A percentile compares a stretch with the other conserved stretches of the same genome.
Conservation (phyloP, 2,797 vertebrate species). For the Platalea minor region DNA sequence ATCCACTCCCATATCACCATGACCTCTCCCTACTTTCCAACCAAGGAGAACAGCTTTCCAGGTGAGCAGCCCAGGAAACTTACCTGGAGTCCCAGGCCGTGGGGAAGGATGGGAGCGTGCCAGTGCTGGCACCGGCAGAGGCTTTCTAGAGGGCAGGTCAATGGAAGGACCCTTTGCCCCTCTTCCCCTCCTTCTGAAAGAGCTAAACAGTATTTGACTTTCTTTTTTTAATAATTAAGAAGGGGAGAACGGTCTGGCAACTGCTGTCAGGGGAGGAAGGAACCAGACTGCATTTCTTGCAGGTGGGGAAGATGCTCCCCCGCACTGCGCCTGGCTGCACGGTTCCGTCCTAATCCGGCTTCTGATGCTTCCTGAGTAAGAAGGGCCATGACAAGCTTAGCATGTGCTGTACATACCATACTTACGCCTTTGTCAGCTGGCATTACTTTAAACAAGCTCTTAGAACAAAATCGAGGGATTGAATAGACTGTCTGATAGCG, state of each 20-base stretch:
- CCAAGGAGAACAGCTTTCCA: not conserved
- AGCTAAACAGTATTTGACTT: not conserved
- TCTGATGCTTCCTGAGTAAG: slow-evolving; percentile 58
- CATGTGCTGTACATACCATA: not conserved
- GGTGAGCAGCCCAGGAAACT: not conserved
- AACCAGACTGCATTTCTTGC: not conserved
- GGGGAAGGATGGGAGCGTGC: not conserved
- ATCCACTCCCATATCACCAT: fast-evolving
- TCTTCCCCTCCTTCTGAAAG: not conserved
- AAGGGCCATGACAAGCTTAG: not conserved
- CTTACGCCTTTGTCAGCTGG: slow-evolving; percentile 38
- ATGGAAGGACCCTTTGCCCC: not conserved
- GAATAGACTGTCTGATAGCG: not conserved
- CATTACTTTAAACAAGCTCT: slow-evolving; percentile 40
- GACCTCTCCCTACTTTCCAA: not conserved
- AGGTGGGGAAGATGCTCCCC: slow-evolving; percentile 33
- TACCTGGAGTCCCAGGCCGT: not conserved
- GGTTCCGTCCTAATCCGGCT: slow-evolving; percentile 44
- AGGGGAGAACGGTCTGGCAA: not conserved
- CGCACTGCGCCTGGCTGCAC: not conserved
- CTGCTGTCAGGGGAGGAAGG: not conserved
- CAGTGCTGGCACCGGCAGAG: not conserved
- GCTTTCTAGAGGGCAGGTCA: not conserved
- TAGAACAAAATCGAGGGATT: slow-evolving; percentile 20
- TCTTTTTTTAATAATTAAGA: not conserved